These are phyloP conservation scores for Nasonovia ribisnigri DNA, from an alignment of 2,888 invertebrate species.

Conservation along the genomic window DNA sequence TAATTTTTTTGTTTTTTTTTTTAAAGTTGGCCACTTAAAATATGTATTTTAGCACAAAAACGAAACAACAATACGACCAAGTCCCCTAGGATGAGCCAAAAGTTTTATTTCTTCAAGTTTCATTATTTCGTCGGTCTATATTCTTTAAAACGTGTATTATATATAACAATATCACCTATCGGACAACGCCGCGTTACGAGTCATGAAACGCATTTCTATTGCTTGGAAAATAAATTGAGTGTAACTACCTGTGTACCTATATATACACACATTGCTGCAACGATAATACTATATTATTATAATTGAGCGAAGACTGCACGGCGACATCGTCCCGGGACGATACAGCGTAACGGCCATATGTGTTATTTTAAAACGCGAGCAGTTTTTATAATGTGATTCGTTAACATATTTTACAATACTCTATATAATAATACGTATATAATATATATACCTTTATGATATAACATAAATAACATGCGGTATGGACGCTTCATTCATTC, in stretches of 20 bases:
- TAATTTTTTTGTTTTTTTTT: not conserved
- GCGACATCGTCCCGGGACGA: not conserved
- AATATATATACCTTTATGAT: not conserved
- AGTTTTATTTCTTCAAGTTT: conserved; percentile 5
- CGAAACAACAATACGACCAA: not conserved
- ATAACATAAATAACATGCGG: not conserved
- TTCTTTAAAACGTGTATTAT: not conserved
- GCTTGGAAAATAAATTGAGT: conserved; percentile 38
- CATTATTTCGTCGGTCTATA: conserved; percentile 20
- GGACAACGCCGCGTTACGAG: conserved; percentile 1
- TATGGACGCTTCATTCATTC: not conserved
- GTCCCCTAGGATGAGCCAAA: not conserved
- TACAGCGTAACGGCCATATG: not conserved
- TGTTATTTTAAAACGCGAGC: conserved; percentile 23
- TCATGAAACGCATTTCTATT: conserved; percentile 29
- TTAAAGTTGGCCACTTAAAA: not conserved
- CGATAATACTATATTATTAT: not conserved
- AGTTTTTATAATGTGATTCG: conserved; percentile 1
- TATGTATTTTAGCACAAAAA: not conserved
- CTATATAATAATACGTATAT: not conserved
- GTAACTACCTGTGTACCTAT: not conserved
- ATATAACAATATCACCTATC: conserved; percentile 33
- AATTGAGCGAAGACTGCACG: not conserved
- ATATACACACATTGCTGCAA: not conserved
- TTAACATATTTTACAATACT: conserved; percentile 24